Base-by-base conservation (phyloP, 2,888 invertebrate species). In the Lottia scabra region DNA sequence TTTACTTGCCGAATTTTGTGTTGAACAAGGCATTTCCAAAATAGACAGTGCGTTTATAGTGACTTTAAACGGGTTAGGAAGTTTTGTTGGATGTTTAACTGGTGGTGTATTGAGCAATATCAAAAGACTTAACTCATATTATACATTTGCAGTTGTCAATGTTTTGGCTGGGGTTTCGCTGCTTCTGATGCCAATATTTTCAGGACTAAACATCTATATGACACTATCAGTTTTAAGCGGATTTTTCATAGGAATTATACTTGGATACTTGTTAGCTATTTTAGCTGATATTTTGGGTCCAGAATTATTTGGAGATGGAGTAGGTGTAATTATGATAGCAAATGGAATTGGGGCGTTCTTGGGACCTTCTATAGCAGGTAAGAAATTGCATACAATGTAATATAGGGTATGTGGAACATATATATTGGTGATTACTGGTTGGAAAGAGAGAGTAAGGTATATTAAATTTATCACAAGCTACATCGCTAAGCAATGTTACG, bases 241-340 rank as follows among this genome's bases (percentile, higher is more conserved):
- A 1, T 67, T 83, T 19, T 68, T 75, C 30, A 79, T 83, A 74
- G 84, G 84, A 19, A 75, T 81, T 10, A 78, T 83, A 30, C 70
- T 84, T 10, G 83, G 83, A 27, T 69, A 83, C 12, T 73, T 84
- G 26, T 80, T 83, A 8, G 80, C 82, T 43, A 78, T 84, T 15
- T 80, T 81, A 4, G 74, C 80, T 10, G 84, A 84, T 62, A 74
- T 84, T 13, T 72, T 83, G 13, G 82, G 82, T 1, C 75, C 76
- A 10, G 75, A 80, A 64, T 73, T 74, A 13, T 72, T 84, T 8
- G 79, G 82, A 12, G 76, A 80, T 70, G 84, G 80, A 0, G 77
- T 81, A 70, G 84, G 84, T n/a, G 83, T 81, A 68, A 73, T 84
- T 1, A 83, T 84, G 83, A 46, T 83, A 45, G 76, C 81, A 43